A percentile compares a stretch with the other conserved stretches of the same genome.
phyloP scores from a whole-genome alignment of 2,888 invertebrate genomes.

The Helobdella robusta region DNA sequence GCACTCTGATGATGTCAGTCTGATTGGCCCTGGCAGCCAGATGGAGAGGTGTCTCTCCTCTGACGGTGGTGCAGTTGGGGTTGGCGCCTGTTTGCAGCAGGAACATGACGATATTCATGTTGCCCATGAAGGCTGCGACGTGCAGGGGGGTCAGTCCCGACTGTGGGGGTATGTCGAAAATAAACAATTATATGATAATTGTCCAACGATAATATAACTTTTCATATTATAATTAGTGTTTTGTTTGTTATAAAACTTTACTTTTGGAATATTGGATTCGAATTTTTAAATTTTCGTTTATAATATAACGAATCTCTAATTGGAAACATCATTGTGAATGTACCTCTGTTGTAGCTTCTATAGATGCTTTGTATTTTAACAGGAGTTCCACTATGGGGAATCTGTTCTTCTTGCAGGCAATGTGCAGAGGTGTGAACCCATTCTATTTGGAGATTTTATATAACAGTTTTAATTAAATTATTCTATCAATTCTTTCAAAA shows the following conservation, averaged over 20 bases:
- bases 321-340: too few species aligned
- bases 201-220: not conserved
- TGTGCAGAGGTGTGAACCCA: conserved; percentile 96
- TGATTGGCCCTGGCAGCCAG: conserved; percentile 96
- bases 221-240: not conserved
- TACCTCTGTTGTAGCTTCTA: conserved; percentile 67
- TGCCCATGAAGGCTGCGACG: conserved; percentile 98
- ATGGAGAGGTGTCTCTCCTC: conserved; percentile 96
- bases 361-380: conserved; percentile 90
- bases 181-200: not conserved
- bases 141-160: conserved; percentile 91
- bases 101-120: conserved; percentile 96
- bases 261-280: too few species aligned
- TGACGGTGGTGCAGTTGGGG: conserved; percentile 88
- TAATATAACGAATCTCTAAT: too few species aligned
- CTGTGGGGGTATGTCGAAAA: conserved; percentile 47
- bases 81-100: conserved; percentile 95
- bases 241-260: too few species aligned
- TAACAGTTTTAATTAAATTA: too few species aligned
- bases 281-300: too few species aligned
- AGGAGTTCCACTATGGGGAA: conserved; percentile 93
- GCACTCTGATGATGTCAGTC: conserved; percentile 93
- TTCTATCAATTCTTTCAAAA: too few species aligned
- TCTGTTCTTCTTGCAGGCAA: conserved; percentile 98
- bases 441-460: too few species aligned